Conservation (phyloP, 2,797 vertebrate genomes). For the Typhlichthys subterraneus region DNA sequence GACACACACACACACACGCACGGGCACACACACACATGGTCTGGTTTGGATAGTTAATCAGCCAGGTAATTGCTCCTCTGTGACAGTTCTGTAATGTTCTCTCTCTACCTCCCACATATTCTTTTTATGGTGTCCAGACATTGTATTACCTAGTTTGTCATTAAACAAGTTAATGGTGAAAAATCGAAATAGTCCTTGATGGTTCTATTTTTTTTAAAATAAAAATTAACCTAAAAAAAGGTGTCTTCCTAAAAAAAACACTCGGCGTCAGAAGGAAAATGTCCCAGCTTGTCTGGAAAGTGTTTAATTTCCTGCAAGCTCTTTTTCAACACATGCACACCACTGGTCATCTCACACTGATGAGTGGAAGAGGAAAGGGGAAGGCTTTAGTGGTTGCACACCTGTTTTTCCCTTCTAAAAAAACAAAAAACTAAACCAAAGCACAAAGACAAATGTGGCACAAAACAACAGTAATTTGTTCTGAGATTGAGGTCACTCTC, state of each 20-base stretch:
- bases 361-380: background rate
- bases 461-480: constrained; percentile 46
- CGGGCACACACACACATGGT: constrained; percentile 10
- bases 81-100: constrained; percentile 56
- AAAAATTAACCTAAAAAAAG: too few species aligned
- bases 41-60: constrained; percentile 60
- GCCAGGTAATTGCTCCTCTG: constrained; percentile 58
- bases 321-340: too few species aligned
- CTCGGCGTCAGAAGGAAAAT: too few species aligned
- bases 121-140: constrained; percentile 13
- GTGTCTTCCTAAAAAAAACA: too few species aligned
- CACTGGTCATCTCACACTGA: background rate
- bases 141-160: too few species aligned
- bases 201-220: too few species aligned
- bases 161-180: too few species aligned
- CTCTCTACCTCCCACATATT: constrained; percentile 32
- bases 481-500: constrained; percentile 18
- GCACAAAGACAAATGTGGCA: background rate
- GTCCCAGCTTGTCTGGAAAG: constrained; percentile 1
- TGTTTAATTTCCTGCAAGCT: constrained; percentile 8
- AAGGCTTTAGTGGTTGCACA: constrained; percentile 25
- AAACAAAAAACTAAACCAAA: background rate
- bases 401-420: constrained; percentile 6
- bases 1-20: background rate
- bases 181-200: too few species aligned